Evolutionary conservation across 2,797 vertebrate genomes (phyloP).

Genomic region (Mormyrops boulengeri): DNA sequence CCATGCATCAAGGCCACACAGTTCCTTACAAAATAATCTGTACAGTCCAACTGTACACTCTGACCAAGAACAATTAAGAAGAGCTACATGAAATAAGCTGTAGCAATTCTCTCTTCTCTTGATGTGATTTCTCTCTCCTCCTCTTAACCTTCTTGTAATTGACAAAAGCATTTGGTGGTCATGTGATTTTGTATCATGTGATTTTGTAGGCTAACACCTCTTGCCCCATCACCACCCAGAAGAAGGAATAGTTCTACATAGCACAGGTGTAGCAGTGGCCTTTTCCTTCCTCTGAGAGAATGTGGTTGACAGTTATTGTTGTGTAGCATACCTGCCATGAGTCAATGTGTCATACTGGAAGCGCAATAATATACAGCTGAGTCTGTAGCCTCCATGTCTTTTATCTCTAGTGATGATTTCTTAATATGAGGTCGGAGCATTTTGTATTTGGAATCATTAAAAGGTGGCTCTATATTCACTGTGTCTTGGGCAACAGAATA

Average conservation of each 20-base stretch:
- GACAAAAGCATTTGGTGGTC: not conserved
- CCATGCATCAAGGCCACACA: not conserved
- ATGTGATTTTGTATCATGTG: not conserved
- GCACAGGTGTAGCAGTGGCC: not conserved
- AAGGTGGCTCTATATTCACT: constrained; percentile 12
- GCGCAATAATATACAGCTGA: constrained; percentile 54
- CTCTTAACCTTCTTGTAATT: not conserved
- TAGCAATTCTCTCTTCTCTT: not conserved
- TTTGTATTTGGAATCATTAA: constrained; percentile 25
- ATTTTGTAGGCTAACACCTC: not conserved
- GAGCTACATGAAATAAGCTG: not conserved
- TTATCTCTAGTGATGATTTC: constrained; percentile 31
- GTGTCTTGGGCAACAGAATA: not conserved
- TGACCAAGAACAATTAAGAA: not conserved
- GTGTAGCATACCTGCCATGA: constrained; percentile 22
- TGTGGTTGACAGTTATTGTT: constrained; percentile 39
- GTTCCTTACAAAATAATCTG: not conserved
- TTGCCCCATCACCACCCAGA: not conserved
- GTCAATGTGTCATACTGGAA: constrained; percentile 38
- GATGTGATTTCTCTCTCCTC: not conserved
- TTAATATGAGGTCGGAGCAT: constrained; percentile 27
- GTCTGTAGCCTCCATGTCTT: constrained; percentile 24
- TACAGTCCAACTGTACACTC: not conserved
- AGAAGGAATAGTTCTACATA: not conserved
- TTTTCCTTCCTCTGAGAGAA: not conserved